Percentiles rank a stretch among this genome's conserved stretches.
These are phyloP conservation scores for Copidosoma floridanum DNA, from an alignment of 1,140 invertebrate species.

Conservation along the genomic window DNA sequence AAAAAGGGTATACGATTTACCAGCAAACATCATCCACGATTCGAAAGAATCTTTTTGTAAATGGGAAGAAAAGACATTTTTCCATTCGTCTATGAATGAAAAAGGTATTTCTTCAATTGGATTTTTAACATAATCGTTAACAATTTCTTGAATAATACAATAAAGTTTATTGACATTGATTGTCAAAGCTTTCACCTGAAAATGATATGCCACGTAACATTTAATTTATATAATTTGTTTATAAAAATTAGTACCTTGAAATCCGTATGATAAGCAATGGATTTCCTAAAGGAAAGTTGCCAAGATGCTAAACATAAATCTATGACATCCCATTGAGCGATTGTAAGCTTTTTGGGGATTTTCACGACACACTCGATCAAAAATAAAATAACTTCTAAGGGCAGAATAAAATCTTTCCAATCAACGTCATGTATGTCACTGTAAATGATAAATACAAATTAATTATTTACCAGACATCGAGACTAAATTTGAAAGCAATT, in stretches of 20 bases:
- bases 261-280: constrained; percentile 44
- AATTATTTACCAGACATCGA: neutral
- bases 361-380: constrained; percentile 41
- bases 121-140: constrained; percentile 52
- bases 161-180: constrained; percentile 57
- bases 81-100: constrained; percentile 61
- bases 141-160: constrained; percentile 49
- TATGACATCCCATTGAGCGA: constrained; percentile 65
- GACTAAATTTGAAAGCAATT: neutral
- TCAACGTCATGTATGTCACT: constrained; percentile 41
- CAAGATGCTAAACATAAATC: constrained; percentile 65
- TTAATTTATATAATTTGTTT: constrained; percentile 25
- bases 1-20: constrained; percentile 27
- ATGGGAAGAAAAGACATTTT: constrained; percentile 58
- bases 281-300: constrained; percentile 57
- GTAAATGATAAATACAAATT: constrained; percentile 30
- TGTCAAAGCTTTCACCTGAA: constrained; percentile 55
- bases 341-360: constrained; percentile 50
- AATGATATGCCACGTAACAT: no score
- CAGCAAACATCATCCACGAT: constrained; percentile 54
- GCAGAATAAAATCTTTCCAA: constrained; percentile 47
- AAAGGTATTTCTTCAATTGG: constrained; percentile 51
- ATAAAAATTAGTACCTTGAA: constrained; percentile 43
- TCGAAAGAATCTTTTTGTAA: constrained; percentile 56
- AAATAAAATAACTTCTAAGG: constrained; percentile 49